These are phyloP conservation scores for Morus bassanus DNA, from an alignment of 2,797 vertebrate genomes.

Conservation along the genomic window DNA sequence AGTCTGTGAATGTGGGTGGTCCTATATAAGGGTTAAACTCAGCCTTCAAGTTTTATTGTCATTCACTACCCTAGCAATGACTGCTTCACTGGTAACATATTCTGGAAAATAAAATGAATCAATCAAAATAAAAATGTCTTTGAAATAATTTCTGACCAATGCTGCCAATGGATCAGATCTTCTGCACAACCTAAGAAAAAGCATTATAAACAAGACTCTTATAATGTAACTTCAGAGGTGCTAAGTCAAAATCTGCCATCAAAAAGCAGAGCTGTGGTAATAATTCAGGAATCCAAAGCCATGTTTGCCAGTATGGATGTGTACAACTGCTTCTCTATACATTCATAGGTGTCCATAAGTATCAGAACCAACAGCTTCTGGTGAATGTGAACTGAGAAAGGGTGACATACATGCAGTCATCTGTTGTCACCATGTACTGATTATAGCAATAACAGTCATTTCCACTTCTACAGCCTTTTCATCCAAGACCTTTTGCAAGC, in stretches of 20 bases:
- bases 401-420: not conserved
- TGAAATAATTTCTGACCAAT: not conserved
- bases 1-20: not conserved
- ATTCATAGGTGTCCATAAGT: rapidly evolving
- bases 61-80: not conserved
- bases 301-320: not conserved
- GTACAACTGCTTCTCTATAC: rapidly evolving
- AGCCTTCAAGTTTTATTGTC: not conserved
- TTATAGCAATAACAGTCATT: not conserved
- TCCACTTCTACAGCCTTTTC: not conserved
- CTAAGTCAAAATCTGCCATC: not conserved
- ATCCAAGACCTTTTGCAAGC: not conserved
- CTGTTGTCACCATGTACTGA: not conserved
- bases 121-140: not conserved
- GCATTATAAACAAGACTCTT: not conserved
- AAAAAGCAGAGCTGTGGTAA: not conserved
- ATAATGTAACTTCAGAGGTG: not conserved
- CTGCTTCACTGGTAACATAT: not conserved
- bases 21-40: not conserved
- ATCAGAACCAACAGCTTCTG: not conserved
- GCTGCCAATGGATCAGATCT: not conserved
- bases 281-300: not conserved
- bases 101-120: not conserved
- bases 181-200: not conserved
- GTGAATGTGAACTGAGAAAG: not conserved